phyloP scores from a whole-genome alignment of 2,797 vertebrate species.

The Neopelma chrysocephalum region DNA sequence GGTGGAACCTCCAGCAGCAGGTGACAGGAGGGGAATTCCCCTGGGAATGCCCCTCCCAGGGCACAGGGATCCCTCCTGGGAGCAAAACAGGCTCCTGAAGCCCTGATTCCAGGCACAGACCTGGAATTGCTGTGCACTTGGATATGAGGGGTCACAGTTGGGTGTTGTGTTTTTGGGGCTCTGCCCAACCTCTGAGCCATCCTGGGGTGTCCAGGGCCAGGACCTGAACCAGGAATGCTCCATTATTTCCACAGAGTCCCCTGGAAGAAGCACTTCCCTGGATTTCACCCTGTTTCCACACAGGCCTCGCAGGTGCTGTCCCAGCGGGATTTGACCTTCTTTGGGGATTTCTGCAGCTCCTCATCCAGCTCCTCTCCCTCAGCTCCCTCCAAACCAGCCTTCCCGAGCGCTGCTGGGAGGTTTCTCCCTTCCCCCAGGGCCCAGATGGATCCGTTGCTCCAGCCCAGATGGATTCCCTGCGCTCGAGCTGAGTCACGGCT shows the following conservation, averaged over 20 bases:
- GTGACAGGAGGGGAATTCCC: neutral
- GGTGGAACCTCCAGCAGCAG: neutral
- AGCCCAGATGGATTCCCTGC: neutral
- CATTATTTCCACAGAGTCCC: accelerated
- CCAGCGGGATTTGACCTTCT: neutral
- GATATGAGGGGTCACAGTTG: accelerated
- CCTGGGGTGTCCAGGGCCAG: neutral
- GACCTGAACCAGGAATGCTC: neutral
- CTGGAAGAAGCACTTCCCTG: neutral
- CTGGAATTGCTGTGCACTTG: accelerated
- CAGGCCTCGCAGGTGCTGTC: accelerated
- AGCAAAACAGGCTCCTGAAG: accelerated
- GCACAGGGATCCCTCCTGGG: neutral
- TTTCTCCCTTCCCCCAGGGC: neutral
- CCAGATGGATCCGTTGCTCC: neutral
- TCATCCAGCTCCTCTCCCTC: neutral
- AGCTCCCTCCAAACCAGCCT: neutral
- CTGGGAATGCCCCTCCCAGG: neutral
- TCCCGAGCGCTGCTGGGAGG: neutral
- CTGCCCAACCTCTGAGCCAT: neutral
- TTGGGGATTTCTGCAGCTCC: neutral
- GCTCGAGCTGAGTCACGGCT: neutral
- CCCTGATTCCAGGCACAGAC: neutral
- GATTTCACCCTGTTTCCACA: accelerated
- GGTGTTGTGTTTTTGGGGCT: neutral